Percentiles rank a stretch among this genome's conserved stretches.
phyloP scores from a whole-genome alignment of 2,113 vertebrate species.

The Nymphicus hollandicus region DNA sequence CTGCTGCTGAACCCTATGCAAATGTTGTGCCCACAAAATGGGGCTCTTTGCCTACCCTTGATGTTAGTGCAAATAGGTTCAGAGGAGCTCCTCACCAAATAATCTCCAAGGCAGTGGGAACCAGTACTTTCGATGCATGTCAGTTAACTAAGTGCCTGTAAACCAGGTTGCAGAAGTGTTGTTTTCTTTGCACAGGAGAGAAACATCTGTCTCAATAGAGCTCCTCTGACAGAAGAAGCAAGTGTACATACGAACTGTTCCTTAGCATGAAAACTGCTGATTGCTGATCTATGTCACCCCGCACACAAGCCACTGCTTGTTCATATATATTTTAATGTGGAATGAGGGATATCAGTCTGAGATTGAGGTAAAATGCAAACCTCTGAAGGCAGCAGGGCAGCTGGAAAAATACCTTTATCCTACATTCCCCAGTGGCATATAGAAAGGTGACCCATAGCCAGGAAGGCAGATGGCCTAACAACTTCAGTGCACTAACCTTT shows the following conservation, averaged over 20 bases:
- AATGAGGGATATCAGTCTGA: background rate
- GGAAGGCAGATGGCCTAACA: background rate
- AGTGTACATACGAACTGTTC: background rate
- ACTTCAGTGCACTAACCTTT: background rate
- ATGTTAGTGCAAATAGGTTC: background rate
- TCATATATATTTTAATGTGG: background rate
- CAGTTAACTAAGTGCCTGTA: background rate
- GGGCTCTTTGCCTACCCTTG: background rate
- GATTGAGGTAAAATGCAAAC: background rate
- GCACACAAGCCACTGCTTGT: background rate
- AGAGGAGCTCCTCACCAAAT: background rate
- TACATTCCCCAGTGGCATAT: accelerated
- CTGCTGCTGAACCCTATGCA: background rate
- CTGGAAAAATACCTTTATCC: background rate
- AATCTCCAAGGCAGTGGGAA: background rate
- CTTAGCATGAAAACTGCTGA: background rate
- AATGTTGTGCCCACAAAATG: background rate
- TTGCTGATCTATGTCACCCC: background rate
- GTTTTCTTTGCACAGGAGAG: background rate
- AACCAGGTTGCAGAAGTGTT: background rate
- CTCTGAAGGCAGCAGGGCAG: background rate
- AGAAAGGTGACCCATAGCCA: background rate
- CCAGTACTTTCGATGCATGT: background rate
- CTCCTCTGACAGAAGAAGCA: background rate
- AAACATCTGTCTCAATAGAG: background rate